phyloP scores from a whole-genome alignment of 2,797 vertebrate species.

The Diplodus sargus region DNA sequence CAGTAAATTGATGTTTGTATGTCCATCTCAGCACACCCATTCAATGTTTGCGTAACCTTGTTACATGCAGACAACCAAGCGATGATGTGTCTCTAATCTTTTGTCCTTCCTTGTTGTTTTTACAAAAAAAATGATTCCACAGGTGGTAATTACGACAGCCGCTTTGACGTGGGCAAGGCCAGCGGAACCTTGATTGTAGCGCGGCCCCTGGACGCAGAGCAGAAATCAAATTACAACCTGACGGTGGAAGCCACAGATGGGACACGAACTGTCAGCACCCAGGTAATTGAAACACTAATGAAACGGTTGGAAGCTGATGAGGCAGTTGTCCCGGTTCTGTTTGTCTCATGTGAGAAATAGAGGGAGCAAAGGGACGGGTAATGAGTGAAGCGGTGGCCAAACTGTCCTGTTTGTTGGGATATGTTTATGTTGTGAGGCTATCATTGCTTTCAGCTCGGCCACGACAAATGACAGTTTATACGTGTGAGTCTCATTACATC shows the following conservation, averaged over 20 bases:
- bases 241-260: conserved; percentile 98
- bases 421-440: conserved; percentile 37
- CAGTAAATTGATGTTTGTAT: conserved; percentile 50
- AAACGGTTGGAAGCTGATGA: conserved; percentile 75
- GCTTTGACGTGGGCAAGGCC: conserved; percentile 97
- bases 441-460: conserved; percentile 7
- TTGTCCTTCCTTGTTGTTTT: conserved; percentile 78
- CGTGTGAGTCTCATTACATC: conserved; percentile 20
- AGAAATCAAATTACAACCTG: conserved; percentile 98
- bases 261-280: conserved; percentile 92
- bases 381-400: conserved; percentile 49
- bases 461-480: neutral
- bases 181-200: conserved; percentile 96
- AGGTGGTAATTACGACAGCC: conserved; percentile 99
- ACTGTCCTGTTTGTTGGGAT: conserved; percentile 40
- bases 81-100: conserved; percentile 70
- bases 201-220: conserved; percentile 94
- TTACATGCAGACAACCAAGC: conserved; percentile 18
- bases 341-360: conserved; percentile 51
- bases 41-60: conserved; percentile 56
- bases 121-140: conserved; percentile 58
- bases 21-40: conserved; percentile 23
- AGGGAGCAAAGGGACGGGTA: conserved; percentile 32
- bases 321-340: conserved; percentile 68
- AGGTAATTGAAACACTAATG: conserved; percentile 89